Percentiles rank a stretch among this genome's conserved stretches.
phyloP scores from a whole-genome alignment of 2,113 vertebrate species.

The Struthio camelus region DNA sequence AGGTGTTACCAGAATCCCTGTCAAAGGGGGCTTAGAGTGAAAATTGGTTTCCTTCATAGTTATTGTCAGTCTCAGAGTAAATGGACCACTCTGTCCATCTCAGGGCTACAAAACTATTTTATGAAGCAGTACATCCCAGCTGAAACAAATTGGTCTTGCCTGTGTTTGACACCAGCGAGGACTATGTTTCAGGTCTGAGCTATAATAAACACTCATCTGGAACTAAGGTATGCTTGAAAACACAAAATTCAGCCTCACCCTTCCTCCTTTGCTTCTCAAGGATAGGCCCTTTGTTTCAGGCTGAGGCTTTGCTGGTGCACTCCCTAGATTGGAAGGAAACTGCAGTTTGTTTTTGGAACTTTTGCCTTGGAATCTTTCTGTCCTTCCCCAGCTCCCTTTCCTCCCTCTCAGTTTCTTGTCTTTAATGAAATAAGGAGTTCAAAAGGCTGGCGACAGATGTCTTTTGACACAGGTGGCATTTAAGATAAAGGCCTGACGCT shows the following conservation, averaged over 20 bases:
- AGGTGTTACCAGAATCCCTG: not conserved
- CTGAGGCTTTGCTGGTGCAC: not conserved
- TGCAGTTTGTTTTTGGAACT: not conserved
- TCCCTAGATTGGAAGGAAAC: not conserved
- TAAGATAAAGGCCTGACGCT: not conserved
- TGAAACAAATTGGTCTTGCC: not conserved
- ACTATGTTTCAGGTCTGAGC: not conserved
- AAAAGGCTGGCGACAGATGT: not conserved
- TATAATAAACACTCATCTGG: not conserved
- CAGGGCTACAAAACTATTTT: not conserved
- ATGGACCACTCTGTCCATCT: not conserved
- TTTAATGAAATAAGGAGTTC: not conserved
- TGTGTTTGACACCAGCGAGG: not conserved
- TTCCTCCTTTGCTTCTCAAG: not conserved
- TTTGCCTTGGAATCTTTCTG: constrained; percentile 29
- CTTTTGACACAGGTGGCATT: not conserved
- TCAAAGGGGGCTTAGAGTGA: not conserved
- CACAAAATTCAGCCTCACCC: constrained; percentile 28
- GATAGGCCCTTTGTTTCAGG: constrained; percentile 19
- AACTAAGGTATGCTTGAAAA: not conserved
- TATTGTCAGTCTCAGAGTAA: not conserved
- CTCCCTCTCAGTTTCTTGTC: not conserved
- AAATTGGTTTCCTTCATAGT: not conserved
- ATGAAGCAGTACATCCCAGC: not conserved
- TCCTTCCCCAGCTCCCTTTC: not conserved